Percentiles rank a stretch among this genome's conserved stretches.
phyloP scores from a whole-genome alignment of 2,888 invertebrate genomes.

The Scaptodrosophila latifasciaeformis region DNA sequence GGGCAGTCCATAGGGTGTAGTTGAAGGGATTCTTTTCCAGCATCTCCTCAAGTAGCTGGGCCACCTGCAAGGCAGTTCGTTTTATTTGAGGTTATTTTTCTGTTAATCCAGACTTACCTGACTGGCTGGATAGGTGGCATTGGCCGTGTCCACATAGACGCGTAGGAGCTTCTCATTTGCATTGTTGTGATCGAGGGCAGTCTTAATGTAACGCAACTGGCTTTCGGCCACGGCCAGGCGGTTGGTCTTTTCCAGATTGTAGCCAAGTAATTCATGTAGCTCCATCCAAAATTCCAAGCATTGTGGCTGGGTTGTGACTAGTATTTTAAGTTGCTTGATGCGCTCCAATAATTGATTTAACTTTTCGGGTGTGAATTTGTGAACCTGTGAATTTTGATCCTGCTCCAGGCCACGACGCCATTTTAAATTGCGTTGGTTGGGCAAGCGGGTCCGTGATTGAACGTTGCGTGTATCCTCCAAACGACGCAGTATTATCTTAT shows the following conservation, averaged over 20 bases:
- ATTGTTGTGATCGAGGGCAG: conserved; percentile 78
- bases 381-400: conserved; percentile 76
- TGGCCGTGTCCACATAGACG: conserved; percentile 70
- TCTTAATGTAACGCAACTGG: conserved; percentile 79
- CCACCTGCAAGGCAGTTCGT: conserved; percentile 76
- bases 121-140: conserved; percentile 78
- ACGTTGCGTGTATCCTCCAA: neutral
- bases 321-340: conserved; percentile 34
- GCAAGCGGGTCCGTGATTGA: conserved; percentile 11
- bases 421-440: conserved; percentile 36
- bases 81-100: neutral
- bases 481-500: conserved; percentile 37
- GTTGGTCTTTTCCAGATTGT: conserved; percentile 61
- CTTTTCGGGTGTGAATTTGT: conserved; percentile 77
- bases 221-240: conserved; percentile 75
- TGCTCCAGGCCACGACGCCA: conserved; percentile 37
- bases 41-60: conserved; percentile 67
- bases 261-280: conserved; percentile 78
- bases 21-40: conserved; percentile 64
- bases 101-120: conserved; percentile 73
- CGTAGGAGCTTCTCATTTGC: conserved; percentile 76
- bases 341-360: conserved; percentile 76
- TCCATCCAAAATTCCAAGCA: conserved; percentile 79
- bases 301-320: conserved; percentile 22
- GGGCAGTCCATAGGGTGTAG: conserved; percentile 71